A percentile compares a stretch with the other conserved stretches of the same genome.
Evolutionary conservation across 2,797 vertebrate genomes (phyloP).

Genomic region (Pangasius sanitwongsei): DNA sequence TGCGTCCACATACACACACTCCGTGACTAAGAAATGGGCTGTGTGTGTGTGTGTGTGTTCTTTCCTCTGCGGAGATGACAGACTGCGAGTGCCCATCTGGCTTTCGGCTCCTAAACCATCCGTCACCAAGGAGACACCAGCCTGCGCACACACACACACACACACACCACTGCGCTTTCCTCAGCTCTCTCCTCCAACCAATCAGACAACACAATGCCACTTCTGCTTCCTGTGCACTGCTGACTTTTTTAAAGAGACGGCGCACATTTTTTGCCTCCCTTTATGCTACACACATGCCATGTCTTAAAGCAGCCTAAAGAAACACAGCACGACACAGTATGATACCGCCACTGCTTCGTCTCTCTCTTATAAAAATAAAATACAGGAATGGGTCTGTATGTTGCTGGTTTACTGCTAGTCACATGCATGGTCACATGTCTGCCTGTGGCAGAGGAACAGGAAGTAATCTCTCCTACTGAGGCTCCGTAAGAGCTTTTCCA

Average conservation of each 20-base stretch:
- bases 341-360: background rate
- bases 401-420: background rate
- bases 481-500: conserved; percentile 14
- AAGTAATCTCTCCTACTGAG: conserved; percentile 17
- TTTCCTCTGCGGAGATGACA: conserved; percentile 53
- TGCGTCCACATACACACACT: conserved; percentile 17
- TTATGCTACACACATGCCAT: background rate
- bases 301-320: conserved; percentile 12
- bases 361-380: background rate
- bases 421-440: background rate
- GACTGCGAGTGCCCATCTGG: conserved; percentile 57
- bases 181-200: conserved; percentile 64
- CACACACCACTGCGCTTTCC: conserved; percentile 59
- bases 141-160: conserved; percentile 19
- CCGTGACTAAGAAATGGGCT: background rate
- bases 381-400: background rate
- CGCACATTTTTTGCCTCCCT: conserved; percentile 45
- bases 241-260: conserved; percentile 71
- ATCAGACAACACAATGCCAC: conserved; percentile 59
- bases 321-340: background rate
- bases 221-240: conserved; percentile 68
- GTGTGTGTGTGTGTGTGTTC: conserved; percentile 25
- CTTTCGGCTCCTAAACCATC: conserved; percentile 56
- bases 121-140: conserved; percentile 55
- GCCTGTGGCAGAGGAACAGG: conserved; percentile 19